phyloP scores from a whole-genome alignment of 2,888 invertebrate genomes.

The Eledone cirrhosa region DNA sequence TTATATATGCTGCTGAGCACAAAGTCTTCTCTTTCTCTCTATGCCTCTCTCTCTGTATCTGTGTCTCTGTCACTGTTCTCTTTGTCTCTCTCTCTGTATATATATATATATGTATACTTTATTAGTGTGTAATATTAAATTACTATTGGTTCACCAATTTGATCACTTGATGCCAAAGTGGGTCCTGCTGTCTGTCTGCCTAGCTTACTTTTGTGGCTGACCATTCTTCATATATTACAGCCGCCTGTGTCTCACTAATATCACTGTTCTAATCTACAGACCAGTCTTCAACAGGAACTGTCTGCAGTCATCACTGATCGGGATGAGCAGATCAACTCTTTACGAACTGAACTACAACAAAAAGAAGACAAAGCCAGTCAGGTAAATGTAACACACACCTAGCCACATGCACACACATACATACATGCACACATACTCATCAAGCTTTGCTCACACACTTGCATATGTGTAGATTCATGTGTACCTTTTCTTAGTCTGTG shows the following conservation, averaged over 20 bases:
- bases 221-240: too few species aligned
- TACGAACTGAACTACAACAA: conserved; percentile 40
- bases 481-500: too few species aligned
- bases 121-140: too few species aligned
- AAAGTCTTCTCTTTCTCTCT: too few species aligned
- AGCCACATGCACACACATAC: neutral
- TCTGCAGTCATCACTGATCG: conserved; percentile 23
- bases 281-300: conserved; percentile 30
- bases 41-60: too few species aligned
- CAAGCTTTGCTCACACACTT: neutral
- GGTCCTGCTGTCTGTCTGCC: too few species aligned
- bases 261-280: conserved; percentile 2
- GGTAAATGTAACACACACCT: conserved; percentile 4
- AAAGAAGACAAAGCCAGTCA: conserved; percentile 15
- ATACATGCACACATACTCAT: neutral
- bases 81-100: neutral
- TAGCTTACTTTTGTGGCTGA: too few species aligned
- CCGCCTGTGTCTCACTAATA: neutral
- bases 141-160: too few species aligned
- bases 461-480: too few species aligned
- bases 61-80: neutral
- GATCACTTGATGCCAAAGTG: too few species aligned
- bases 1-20: too few species aligned
- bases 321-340: conserved; percentile 34
- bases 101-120: too few species aligned